These are phyloP conservation scores for Halcyon leucocephala DNA, from an alignment of 2,797 vertebrate genomes.

Conservation along the genomic window DNA sequence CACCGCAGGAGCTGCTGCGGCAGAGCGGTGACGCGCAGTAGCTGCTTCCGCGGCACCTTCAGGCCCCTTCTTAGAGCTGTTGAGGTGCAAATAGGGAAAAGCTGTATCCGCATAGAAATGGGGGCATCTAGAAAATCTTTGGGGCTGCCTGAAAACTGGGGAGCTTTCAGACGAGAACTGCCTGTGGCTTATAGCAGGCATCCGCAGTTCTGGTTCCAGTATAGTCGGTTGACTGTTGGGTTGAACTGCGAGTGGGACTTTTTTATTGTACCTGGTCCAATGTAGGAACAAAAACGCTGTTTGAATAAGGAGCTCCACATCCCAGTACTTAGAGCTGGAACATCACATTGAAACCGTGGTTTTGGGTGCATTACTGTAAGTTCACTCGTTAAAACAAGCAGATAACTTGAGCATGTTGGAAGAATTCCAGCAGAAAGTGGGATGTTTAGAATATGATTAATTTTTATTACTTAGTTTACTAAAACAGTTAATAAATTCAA, in stretches of 20 bases:
- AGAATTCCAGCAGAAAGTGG: background rate
- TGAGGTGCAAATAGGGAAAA: background rate
- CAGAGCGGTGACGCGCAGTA: background rate
- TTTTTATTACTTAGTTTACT: background rate
- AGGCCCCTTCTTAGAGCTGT: too few species aligned
- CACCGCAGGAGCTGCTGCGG: background rate
- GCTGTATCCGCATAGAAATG: accelerated
- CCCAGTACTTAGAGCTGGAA: accelerated
- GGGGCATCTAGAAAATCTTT: background rate
- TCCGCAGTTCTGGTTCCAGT: accelerated
- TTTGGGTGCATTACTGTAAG: accelerated
- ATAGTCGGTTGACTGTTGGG: accelerated
- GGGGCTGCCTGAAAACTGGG: background rate
- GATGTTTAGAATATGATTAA: background rate
- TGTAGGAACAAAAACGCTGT: background rate
- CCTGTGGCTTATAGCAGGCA: accelerated
- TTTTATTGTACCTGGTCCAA: accelerated
- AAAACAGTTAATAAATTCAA: background rate
- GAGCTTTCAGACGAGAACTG: background rate
- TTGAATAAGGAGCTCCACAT: background rate
- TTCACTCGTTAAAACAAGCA: background rate
- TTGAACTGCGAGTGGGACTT: accelerated
- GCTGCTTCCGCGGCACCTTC: accelerated
- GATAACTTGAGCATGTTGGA: background rate
- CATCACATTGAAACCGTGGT: background rate